Conservation (phyloP, 2,113 vertebrate species). For the Poeciliopsis prolifica region DNA sequence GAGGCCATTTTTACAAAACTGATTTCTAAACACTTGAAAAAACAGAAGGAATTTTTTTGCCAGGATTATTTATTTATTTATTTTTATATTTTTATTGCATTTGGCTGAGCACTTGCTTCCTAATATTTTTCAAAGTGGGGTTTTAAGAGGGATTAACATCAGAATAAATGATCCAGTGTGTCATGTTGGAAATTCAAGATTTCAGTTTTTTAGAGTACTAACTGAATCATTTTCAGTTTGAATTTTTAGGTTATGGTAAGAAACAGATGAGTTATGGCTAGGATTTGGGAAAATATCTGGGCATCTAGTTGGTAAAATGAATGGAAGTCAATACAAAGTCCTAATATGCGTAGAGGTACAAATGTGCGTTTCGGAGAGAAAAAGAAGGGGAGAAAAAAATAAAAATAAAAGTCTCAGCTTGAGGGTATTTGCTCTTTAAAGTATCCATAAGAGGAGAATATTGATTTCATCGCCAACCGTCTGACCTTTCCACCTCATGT, state of each 20-base stretch:
- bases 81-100: not conserved
- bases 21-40: not conserved
- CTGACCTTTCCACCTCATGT: conserved; percentile 10
- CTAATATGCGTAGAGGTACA: too few species aligned
- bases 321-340: too few species aligned
- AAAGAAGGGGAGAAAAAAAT: not conserved
- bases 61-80: not conserved
- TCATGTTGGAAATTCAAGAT: conserved; percentile 1
- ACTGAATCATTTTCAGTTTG: not conserved
- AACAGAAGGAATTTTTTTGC: not conserved
- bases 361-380: not conserved
- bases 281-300: too few species aligned
- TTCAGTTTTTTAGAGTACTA: not conserved
- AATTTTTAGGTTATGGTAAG: too few species aligned
- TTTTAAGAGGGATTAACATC: not conserved
- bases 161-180: conserved; percentile 3
- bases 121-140: not conserved
- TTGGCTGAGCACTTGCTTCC: not conserved
- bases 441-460: conserved; percentile 42
- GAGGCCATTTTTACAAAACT: conserved; percentile 3
- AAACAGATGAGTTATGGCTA: too few species aligned
- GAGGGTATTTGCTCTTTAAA: conserved; percentile 45
- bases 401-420: not conserved
- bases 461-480: conserved; percentile 31
- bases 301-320: too few species aligned